Percentiles rank a stretch among this genome's conserved stretches.
Conservation (phyloP, 2,797 vertebrate genomes). For the Tachyglossus aculeatus region DNA sequence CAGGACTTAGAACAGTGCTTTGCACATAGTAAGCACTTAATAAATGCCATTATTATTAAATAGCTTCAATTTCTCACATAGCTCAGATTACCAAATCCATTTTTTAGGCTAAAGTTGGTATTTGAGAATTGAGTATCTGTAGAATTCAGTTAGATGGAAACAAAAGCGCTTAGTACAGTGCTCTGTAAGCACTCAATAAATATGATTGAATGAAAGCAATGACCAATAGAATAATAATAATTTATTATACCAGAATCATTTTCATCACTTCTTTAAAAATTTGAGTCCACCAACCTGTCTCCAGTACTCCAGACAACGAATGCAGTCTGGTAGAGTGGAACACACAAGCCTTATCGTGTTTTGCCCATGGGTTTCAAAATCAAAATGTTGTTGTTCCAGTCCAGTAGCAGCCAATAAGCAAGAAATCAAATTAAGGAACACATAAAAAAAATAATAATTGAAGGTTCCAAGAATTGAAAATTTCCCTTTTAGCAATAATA, state of each 20-base stretch:
- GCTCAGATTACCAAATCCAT: conserved; percentile 29
- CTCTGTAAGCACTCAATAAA: no score
- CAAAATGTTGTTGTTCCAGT: conserved; percentile 36
- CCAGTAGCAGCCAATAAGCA: background rate
- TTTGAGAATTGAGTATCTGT: conserved; percentile 34
- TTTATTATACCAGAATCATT: conserved; percentile 29
- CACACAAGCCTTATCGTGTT: conserved; percentile 36
- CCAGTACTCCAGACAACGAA: no score
- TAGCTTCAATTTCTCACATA: conserved; percentile 11
- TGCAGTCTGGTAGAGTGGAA: conserved; percentile 36
- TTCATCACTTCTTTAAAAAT: conserved; percentile 22
- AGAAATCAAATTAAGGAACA: conserved; percentile 33
- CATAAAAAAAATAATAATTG: conserved; percentile 37
- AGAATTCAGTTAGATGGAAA: conserved; percentile 45
- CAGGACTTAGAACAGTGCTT: no score
- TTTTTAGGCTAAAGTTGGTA: conserved; percentile 41
- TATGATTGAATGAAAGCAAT: no score
- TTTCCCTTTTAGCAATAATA: background rate
- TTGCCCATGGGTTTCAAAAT: conserved; percentile 43
- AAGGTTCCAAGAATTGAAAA: conserved; percentile 22
- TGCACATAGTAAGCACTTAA: no score
- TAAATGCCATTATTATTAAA: no score
- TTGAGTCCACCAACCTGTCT: conserved; percentile 23
- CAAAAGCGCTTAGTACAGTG: no score
- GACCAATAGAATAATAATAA: conserved; percentile 28